phyloP scores from a whole-genome alignment of 2,888 invertebrate genomes.

The Pammene fasciana region DNA sequence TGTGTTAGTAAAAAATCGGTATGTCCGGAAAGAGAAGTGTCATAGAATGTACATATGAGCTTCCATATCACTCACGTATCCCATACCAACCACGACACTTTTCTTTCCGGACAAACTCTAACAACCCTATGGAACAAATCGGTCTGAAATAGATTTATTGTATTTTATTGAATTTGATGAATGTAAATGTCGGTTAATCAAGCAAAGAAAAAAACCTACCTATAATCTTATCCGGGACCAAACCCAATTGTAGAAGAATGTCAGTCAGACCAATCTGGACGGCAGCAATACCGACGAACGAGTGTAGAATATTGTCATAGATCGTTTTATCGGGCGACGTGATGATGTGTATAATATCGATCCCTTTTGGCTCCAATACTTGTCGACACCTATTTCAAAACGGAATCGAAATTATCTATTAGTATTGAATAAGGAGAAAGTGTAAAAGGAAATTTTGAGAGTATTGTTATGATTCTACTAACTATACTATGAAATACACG shows the following conservation, averaged over 20 bases:
- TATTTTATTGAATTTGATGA: too few relatives aligned
- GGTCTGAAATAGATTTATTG: too few relatives aligned
- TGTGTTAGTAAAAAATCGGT: too few relatives aligned
- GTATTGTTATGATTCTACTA: too few relatives aligned
- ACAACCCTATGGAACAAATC: too few relatives aligned
- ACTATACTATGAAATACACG: too few relatives aligned
- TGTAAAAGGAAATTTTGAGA: too few relatives aligned
- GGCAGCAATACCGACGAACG: conserved; percentile 91
- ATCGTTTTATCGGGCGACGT: conserved; percentile 83
- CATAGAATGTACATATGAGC: too few relatives aligned
- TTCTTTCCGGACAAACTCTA: too few relatives aligned
- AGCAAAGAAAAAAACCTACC: conserved; percentile 72
- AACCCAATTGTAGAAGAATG: conserved; percentile 77
- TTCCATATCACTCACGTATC: too few relatives aligned
- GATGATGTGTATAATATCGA: conserved; percentile 86
- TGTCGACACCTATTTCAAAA: conserved; percentile 74
- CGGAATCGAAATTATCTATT: conserved; percentile 6
- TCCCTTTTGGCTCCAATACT: conserved; percentile 83
- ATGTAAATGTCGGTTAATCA: neutral
- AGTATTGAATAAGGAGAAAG: neutral
- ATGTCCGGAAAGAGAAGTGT: too few relatives aligned
- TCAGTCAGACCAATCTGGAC: conserved; percentile 84
- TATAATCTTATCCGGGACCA: conserved; percentile 89
- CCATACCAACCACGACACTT: too few relatives aligned
- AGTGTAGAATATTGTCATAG: conserved; percentile 85